These are phyloP conservation scores for Garra rufa DNA, from an alignment of 2,113 vertebrate species.

Conservation along the genomic window DNA sequence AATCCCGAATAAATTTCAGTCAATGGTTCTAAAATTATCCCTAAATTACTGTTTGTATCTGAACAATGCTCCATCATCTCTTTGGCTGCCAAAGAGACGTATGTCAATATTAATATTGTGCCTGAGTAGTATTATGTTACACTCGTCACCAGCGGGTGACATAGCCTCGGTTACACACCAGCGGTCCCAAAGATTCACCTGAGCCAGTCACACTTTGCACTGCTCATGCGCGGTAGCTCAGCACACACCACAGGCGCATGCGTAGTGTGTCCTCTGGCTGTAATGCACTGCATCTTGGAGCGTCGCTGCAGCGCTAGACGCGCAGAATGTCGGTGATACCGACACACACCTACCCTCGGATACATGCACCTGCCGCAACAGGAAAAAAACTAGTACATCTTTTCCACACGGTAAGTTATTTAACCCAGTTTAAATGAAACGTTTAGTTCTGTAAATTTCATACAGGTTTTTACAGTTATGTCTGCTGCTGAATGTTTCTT, in stretches of 20 bases:
- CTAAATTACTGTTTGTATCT: background rate
- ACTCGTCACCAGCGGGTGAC: background rate
- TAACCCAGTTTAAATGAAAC: background rate
- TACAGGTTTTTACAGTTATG: background rate
- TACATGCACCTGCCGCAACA: constrained; percentile 33
- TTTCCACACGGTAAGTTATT: background rate
- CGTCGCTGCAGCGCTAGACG: constrained; percentile 28
- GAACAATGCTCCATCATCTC: background rate
- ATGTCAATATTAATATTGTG: constrained; percentile 13
- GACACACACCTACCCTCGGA: constrained; percentile 26
- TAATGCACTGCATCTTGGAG: constrained; percentile 8
- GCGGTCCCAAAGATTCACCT: constrained; percentile 15
- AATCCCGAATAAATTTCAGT: background rate
- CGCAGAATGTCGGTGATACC: constrained; percentile 20
- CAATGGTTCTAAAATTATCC: background rate
- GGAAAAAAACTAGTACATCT: background rate
- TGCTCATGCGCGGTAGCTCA: background rate
- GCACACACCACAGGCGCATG: background rate
- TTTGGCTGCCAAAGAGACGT: background rate
- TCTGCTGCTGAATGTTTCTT: background rate
- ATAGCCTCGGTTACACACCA: background rate
- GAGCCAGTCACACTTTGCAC: background rate
- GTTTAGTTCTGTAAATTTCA: background rate
- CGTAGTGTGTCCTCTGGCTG: background rate
- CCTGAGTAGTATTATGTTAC: background rate